These are phyloP conservation scores for Elanoides forficatus DNA, from an alignment of 2,113 vertebrate species.

Conservation along the genomic window DNA sequence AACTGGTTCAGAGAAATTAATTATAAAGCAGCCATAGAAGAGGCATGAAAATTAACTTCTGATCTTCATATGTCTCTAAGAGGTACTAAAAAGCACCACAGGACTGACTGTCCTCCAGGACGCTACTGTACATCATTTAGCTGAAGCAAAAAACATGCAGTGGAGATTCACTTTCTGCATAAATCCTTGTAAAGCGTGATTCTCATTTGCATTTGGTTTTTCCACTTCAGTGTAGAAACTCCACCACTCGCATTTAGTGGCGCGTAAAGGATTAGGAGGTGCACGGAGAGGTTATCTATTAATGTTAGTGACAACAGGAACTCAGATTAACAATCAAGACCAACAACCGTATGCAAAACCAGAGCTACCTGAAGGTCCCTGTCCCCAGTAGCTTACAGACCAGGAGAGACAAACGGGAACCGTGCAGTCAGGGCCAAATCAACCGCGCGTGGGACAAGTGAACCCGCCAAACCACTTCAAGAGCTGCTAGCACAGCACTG, in stretches of 20 bases:
- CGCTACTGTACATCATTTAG: accelerated
- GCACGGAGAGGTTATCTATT: not conserved
- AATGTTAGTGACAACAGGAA: not conserved
- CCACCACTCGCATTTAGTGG: not conserved
- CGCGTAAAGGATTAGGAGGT: accelerated
- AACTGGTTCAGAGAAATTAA: conserved; percentile 51
- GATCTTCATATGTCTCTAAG: not conserved
- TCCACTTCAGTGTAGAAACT: not conserved
- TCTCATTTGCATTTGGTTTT: accelerated
- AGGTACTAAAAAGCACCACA: not conserved
- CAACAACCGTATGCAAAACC: accelerated
- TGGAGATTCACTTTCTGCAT: not conserved
- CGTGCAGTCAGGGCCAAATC: accelerated
- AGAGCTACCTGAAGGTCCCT: not conserved
- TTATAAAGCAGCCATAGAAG: not conserved
- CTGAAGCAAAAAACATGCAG: accelerated
- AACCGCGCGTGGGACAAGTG: accelerated
- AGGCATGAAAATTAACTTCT: not conserved
- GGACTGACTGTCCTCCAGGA: not conserved
- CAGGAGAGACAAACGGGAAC: no score
- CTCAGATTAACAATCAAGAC: no score
- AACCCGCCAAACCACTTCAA: accelerated
- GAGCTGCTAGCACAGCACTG: accelerated
- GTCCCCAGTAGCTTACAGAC: accelerated
- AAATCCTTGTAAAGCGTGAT: not conserved